phyloP scores from a whole-genome alignment of 2,888 invertebrate species.

The Drosophila mayaguana region DNA sequence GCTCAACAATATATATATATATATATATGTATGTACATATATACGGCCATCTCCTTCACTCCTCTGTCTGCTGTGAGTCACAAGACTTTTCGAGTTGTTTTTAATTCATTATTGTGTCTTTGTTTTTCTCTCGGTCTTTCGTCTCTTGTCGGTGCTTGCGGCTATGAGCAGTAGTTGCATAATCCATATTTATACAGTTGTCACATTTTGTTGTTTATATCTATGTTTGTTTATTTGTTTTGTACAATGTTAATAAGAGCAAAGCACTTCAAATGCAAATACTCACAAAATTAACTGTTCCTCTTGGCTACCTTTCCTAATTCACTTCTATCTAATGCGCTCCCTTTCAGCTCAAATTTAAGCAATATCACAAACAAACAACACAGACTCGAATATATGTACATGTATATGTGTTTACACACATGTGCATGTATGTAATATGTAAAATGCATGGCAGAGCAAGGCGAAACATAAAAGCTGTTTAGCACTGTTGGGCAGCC shows the following conservation, averaged over 20 bases:
- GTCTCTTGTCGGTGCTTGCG: constrained; percentile 13
- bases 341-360: neutral
- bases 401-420: constrained; percentile 16
- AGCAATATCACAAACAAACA: constrained; percentile 4
- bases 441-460: constrained; percentile 55
- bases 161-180: constrained; percentile 30
- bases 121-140: constrained; percentile 8
- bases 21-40: too few species aligned
- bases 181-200: constrained; percentile 43
- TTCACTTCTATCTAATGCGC: neutral
- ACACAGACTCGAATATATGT: constrained; percentile 35
- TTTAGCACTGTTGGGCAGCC: constrained; percentile 27
- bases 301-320: neutral
- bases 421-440: too few species aligned
- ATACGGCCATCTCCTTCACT: neutral
- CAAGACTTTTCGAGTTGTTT: constrained; percentile 21
- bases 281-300: neutral
- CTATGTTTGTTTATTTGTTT: constrained; percentile 3
- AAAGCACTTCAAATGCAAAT: constrained; percentile 8
- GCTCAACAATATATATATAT: neutral
- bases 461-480: constrained; percentile 50
- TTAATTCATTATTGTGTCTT: constrained; percentile 38
- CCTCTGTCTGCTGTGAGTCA: neutral
- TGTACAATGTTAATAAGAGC: constrained; percentile 12
- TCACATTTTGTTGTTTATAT: constrained; percentile 13